Conservation (phyloP, 2,888 invertebrate genomes). For the Microctonus hyperodae region DNA sequence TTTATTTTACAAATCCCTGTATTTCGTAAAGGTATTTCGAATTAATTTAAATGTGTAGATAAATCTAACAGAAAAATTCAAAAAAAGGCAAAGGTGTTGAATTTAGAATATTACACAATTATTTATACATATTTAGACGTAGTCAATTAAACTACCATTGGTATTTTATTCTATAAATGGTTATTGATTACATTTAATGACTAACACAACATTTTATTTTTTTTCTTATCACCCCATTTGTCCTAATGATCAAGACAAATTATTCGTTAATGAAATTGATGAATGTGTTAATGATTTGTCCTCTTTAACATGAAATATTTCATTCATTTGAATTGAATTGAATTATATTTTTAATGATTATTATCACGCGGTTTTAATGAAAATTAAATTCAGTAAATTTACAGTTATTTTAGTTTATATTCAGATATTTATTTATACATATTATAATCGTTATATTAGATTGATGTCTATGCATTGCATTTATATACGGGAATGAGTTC, state of each 20-base stretch:
- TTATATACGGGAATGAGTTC: constrained; percentile 14
- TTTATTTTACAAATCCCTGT: neutral
- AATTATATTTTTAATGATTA: neutral
- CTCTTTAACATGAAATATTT: neutral
- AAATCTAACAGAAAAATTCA: neutral
- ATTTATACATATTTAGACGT: neutral
- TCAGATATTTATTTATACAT: neutral
- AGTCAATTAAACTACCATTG: neutral
- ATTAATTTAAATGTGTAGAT: neutral
- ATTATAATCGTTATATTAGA: neutral
- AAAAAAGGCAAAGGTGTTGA: neutral
- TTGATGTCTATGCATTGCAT: neutral
- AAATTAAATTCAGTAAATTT: constrained; percentile 1
- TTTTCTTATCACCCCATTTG: neutral
- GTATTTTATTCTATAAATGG: neutral
- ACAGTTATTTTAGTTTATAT: neutral
- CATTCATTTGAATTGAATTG: neutral
- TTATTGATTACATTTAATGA: constrained; percentile 1
- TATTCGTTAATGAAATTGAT: neutral
- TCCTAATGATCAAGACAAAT: constrained; percentile 10
- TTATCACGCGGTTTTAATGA: neutral
- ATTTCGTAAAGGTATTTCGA: neutral
- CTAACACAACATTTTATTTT: too few relatives aligned
- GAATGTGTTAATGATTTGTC: neutral
- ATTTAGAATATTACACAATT: neutral